Conservation (phyloP, 1,140 invertebrate species). For the Drosophila elegans region DNA sequence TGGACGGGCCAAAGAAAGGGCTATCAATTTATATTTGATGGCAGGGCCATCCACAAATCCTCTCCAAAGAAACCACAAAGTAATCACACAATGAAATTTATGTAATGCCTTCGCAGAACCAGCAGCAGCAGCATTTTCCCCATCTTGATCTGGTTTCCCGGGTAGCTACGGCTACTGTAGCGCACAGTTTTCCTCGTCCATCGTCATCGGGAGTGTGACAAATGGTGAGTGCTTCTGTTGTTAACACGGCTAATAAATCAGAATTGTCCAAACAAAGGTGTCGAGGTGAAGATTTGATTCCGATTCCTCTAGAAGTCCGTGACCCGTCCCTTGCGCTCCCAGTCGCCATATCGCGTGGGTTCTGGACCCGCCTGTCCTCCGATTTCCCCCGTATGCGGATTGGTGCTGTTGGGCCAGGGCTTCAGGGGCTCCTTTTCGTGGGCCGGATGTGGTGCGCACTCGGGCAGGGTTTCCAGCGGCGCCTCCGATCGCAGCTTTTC, state of each 20-base stretch:
- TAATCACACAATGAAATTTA: slow-evolving; percentile 75
- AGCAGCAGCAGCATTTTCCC: background rate
- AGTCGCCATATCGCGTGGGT: slow-evolving; percentile 99
- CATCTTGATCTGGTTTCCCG: slow-evolving; percentile 37
- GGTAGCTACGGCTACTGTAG: slow-evolving; percentile 47
- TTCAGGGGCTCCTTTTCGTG: slow-evolving; percentile 53
- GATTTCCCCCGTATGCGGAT: slow-evolving; percentile 92
- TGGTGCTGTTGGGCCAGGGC: slow-evolving; percentile 88
- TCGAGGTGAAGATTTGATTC: slow-evolving; percentile 11
- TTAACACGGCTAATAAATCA: slow-evolving; percentile 62
- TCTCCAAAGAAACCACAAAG: slow-evolving; percentile 45
- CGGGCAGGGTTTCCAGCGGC: slow-evolving; percentile 12
- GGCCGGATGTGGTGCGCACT: slow-evolving; percentile 53
- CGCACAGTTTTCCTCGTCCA: slow-evolving; percentile 18
- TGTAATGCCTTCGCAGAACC: slow-evolving; percentile 76
- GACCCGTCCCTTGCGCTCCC: slow-evolving; percentile 99
- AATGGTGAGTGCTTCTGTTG: slow-evolving; percentile 68
- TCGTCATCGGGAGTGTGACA: slow-evolving; percentile 32
- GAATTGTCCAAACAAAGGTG: slow-evolving; percentile 39
- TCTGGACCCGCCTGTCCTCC: slow-evolving; percentile 98
- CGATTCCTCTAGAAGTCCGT: slow-evolving; percentile 84
- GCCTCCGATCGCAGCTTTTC: slow-evolving; percentile 54
- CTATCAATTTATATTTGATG: slow-evolving; percentile 74
- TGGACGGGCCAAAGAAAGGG: slow-evolving; percentile 18
- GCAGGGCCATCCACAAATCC: slow-evolving; percentile 65